phyloP scores from a whole-genome alignment of 2,797 vertebrate species.

The Arnoldichthys spilopterus region DNA sequence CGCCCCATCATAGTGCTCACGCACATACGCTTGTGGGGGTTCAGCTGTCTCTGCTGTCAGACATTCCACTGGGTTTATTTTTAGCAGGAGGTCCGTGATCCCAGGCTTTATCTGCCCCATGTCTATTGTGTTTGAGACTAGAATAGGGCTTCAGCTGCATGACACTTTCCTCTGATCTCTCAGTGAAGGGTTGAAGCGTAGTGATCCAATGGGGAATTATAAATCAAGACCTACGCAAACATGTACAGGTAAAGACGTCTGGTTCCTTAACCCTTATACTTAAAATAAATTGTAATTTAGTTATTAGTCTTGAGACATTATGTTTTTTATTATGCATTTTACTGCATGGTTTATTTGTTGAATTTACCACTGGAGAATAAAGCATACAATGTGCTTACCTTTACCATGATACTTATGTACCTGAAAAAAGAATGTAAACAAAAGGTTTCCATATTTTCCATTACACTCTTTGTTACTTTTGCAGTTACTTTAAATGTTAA shows the following conservation, averaged over 20 bases:
- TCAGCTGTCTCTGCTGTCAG: constrained; percentile 82
- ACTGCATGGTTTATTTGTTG: no score
- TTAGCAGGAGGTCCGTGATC: constrained; percentile 84
- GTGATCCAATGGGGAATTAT: constrained; percentile 92
- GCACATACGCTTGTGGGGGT: constrained; percentile 43
- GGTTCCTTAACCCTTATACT: neutral
- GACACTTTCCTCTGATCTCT: constrained; percentile 52
- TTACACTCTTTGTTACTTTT: no score
- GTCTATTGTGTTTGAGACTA: constrained; percentile 70
- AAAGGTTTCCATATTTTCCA: no score
- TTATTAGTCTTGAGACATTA: no score
- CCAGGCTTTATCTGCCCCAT: constrained; percentile 76
- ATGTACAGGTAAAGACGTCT: constrained; percentile 87
- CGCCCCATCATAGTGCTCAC: neutral
- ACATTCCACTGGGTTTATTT: constrained; percentile 91
- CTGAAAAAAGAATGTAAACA: no score
- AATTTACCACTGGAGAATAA: no score
- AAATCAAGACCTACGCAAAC: constrained; percentile 97
- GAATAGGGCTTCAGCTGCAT: constrained; percentile 72
- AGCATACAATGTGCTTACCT: no score
- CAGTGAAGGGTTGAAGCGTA: constrained; percentile 59
- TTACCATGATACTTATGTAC: no score
- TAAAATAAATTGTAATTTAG: no score
- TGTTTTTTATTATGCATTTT: no score
- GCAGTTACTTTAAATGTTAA: no score